Evolutionary conservation across 2,797 vertebrate species (phyloP).

Genomic region (Poeciliopsis paucimaculata): DNA sequence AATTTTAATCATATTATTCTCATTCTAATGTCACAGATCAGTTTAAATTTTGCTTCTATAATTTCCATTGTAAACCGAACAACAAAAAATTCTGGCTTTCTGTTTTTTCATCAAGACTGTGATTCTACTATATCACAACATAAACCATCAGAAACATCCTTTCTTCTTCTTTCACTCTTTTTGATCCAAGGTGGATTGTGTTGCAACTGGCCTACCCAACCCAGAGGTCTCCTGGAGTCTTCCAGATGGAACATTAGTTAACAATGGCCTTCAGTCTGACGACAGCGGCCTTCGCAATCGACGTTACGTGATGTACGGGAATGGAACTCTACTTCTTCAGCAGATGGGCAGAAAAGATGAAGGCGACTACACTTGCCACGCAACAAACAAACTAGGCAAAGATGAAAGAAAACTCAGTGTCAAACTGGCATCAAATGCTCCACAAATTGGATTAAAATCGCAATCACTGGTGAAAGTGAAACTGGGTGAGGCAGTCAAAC

Average conservation of each 20-base stretch:
- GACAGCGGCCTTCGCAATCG: slow-evolving; percentile 77
- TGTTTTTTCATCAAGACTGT: not conserved
- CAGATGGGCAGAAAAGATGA: slow-evolving; percentile 83
- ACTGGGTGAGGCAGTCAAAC: slow-evolving; percentile 69
- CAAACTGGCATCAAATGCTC: slow-evolving; percentile 73
- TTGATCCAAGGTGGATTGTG: slow-evolving; percentile 78
- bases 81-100: not conserved
- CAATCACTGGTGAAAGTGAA: slow-evolving; percentile 60
- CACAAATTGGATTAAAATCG: slow-evolving; percentile 69
- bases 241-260: slow-evolving; percentile 84
- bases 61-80: not conserved
- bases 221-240: slow-evolving; percentile 85
- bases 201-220: slow-evolving; percentile 83
- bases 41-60: not conserved
- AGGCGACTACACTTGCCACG: slow-evolving; percentile 84
- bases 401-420: slow-evolving; percentile 83
- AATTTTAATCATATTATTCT: not conserved
- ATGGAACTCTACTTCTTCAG: slow-evolving; percentile 83
- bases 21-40: not conserved
- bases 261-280: slow-evolving; percentile 82
- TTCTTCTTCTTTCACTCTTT: not conserved
- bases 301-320: slow-evolving; percentile 82
- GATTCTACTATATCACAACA: not conserved
- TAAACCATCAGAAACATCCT: not conserved
- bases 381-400: slow-evolving; percentile 82